phyloP scores from a whole-genome alignment of 2,888 invertebrate genomes.

The Molorchus minor region DNA sequence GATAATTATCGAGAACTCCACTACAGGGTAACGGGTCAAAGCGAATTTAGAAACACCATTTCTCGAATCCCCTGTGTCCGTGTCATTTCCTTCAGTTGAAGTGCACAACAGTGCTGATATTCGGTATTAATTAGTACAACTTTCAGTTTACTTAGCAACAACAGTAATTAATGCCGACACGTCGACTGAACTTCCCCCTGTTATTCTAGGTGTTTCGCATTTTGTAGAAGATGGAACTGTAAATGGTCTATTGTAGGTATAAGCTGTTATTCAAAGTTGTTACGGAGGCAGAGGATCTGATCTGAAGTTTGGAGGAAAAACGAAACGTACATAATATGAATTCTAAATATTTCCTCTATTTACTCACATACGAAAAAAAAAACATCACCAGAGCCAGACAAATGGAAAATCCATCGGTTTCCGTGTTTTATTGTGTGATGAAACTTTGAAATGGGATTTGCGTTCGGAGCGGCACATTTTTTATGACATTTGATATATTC shows the following conservation, averaged over 20 bases:
- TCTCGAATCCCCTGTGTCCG: too few relatives aligned
- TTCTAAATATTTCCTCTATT: neutral
- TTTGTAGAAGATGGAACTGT: too few relatives aligned
- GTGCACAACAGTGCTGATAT: too few relatives aligned
- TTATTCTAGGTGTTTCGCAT: neutral
- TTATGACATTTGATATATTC: conserved; percentile 16
- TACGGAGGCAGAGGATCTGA: too few relatives aligned
- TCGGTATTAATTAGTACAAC: neutral
- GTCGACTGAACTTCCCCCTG: neutral
- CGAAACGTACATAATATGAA: neutral
- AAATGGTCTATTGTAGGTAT: too few relatives aligned
- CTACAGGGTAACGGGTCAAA: too few relatives aligned
- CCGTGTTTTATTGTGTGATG: conserved; percentile 17
- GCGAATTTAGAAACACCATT: too few relatives aligned
- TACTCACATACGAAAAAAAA: conserved; percentile 12
- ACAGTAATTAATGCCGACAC: neutral
- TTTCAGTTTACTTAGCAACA: neutral
- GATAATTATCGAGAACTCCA: too few relatives aligned
- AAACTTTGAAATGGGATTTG: conserved; percentile 14
- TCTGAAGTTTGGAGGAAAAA: too few relatives aligned
- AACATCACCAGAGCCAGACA: conserved; percentile 12
- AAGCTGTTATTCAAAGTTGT: neutral
- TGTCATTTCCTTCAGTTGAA: too few relatives aligned
- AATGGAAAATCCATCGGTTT: conserved; percentile 21
- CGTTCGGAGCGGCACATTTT: conserved; percentile 17